Base-by-base conservation (phyloP, 2,113 vertebrate genomes). In the Pao palembangensis region DNA sequence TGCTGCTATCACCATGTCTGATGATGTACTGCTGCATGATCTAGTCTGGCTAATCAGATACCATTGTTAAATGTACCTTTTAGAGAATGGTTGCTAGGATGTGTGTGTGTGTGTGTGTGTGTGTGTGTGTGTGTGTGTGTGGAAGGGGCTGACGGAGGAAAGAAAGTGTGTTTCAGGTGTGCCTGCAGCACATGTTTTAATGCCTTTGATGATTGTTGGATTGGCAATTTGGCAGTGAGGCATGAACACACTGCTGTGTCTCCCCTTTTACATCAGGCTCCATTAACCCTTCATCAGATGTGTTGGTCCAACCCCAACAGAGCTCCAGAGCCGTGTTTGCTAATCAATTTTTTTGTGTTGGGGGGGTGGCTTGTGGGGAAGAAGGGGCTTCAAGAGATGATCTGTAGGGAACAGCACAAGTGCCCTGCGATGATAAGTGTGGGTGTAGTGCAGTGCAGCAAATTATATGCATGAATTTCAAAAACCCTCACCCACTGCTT, bases 261-360 rank as follows among this genome's bases (percentile, higher is more conserved):
- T 55, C 51, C 49, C 54, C 46, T 66, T 71, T 76, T 75, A 48
- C 56, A 81, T 78, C 82, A 81, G 71, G 80, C 76, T 85, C 78
- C 77, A 86, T 87, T 86, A 81, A 86, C 79, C 82, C 76, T 67
- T 83, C 76, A 67, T 75, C 67, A 66, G 57, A 58, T 67, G 71
- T 69, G 67, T 79, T 70, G 55, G 69, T 69, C 64, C 25, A 23
- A 58, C 63, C 63, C 77, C 61, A 49, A 49, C 58, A 58, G 66
- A 57, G 70, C 75, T 69, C 71, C 55, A 60, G 67, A 81, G 56
- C 34, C 69, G 67, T 75, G 68, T 80, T 79, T 78, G 79, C 75
- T 82, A 86, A 88, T 79, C 71, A 63, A 76, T 41, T 84, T 84
- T 74, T 83, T 67, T 38, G 34, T 38, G 34, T 8, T 34, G n/a